Evolutionary conservation across 2,797 vertebrate species (phyloP), one percentile per base, ranked within the genome.

Genomic region (Chlorospingus flavigularis): DNA sequence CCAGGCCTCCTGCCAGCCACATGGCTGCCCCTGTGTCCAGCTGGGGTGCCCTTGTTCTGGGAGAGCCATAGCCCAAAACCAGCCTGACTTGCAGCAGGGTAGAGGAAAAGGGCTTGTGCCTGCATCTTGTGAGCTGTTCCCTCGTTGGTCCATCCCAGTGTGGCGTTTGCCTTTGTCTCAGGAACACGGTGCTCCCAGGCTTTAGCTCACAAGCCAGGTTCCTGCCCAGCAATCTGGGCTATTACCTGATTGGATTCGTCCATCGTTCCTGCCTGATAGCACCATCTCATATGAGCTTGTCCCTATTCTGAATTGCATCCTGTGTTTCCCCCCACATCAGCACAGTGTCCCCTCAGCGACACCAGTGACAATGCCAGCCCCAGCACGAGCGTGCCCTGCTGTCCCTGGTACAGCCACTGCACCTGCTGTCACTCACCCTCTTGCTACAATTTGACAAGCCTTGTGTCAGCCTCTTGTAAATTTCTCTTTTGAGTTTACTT

Each of bases 321-420:
- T 39, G 35, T 33, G 11, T 66, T 79, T 85, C 51, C 70, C 35
- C 26, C 47, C 3, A 3, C 7, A 6, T 33, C 40, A 57, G 33
- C 5, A 6, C 1, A 13, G 50, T 0, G 0, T 67, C 37, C 54
- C 39, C 33, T 42, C 7, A 4, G 45, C 0, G 0, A n/a, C 82
- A 19, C 50, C 63, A 25, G 45, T 1, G 17, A 33, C 0, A 0
- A 15, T 30, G 71, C 37, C 87, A 71, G 42, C 42, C 24, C 40
- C 8, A 18, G 55, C 51, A 42, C 17, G 47, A 67, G 39, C 20
- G 54, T 78, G 50, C 39, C 60, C 75, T 19, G 9, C 17, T 79
- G 35, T 28, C 86, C 55, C 72, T 37, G 40, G 33, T 37, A 39
- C 39, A 8, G 77, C 51, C 78, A 8, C 74, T 1, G 4, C 0